Base-by-base conservation (phyloP, 1,140 invertebrate species). In the Protaetia brevitarsis region DNA sequence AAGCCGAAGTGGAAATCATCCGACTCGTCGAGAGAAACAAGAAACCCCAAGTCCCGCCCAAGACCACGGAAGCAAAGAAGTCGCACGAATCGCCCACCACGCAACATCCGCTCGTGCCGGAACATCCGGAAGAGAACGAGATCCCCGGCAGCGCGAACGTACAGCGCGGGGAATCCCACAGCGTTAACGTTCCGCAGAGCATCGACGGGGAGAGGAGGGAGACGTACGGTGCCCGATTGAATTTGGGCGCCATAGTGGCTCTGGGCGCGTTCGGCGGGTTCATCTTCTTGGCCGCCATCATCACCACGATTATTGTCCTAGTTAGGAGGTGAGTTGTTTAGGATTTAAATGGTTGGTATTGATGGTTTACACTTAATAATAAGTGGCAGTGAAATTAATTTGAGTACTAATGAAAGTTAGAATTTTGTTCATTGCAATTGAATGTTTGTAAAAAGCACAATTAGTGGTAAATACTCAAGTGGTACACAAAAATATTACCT, bases 231-330 rank as follows among this genome's bases (percentile, higher is more conserved):
- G 89, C 90, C 1, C 88, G 88, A 73, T 81, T 94, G 2, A 94
- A 93, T 78, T 81, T 93, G 56, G 91, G 92, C 23, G 92, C 92
- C 0, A 92, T 96, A 57, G 94, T 96, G 61, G 92, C 93, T 1
- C 80, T 96, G 8, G 93, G 91, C 11, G 91, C 94, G 0, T 95
- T 96, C 76, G 93, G 92, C 60, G 92, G 89, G 4, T 91, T 97
- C 70, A 91, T 96, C 0, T 92, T 96, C 73, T 83, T 96, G 80
- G 90, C 93, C 21, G 93, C 92, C n/a, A 88, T 96, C 63, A 88
- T 95, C 65, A 95, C 92, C 0, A 93, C 93, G 4, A 89, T 95
- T 58, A 89, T 96, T 60, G 92, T 96, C 56, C 81, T 96, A 64
- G 88, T 95, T 64, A 84, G 91, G 16, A 95, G 94, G 94, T 97